These are phyloP conservation scores for Drosophila mayaguana DNA, from an alignment of 2,888 invertebrate species.

Conservation along the genomic window DNA sequence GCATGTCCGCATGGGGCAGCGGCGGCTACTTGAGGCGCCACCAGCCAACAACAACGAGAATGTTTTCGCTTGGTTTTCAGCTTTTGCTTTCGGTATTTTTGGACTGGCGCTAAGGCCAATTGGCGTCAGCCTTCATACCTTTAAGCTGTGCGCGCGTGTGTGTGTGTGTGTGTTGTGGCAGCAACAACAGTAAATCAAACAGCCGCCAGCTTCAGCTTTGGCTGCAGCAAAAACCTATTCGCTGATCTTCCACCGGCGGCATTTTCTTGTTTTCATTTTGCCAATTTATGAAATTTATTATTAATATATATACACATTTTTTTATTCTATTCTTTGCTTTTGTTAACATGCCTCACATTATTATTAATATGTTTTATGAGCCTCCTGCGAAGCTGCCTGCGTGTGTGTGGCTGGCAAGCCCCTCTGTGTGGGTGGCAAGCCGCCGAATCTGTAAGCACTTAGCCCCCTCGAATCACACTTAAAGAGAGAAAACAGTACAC, in stretches of 20 bases:
- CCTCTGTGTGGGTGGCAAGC: slow-evolving; percentile 36
- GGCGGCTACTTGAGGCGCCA: slow-evolving; percentile 75
- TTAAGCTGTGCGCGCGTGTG: slow-evolving; percentile 26
- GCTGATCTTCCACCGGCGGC: slow-evolving; percentile 70
- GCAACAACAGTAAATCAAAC: slow-evolving; percentile 68
- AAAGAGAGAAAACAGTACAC: neutral
- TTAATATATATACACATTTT: slow-evolving; percentile 11
- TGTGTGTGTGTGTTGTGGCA: slow-evolving; percentile 51
- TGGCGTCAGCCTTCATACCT: slow-evolving; percentile 75
- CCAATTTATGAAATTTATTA: slow-evolving; percentile 55
- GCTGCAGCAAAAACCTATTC: slow-evolving; percentile 58
- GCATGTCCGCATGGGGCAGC: slow-evolving; percentile 57
- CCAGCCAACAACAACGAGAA: slow-evolving; percentile 51
- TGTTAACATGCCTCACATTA: slow-evolving; percentile 36
- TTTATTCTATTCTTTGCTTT: neutral
- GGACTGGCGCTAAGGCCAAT: slow-evolving; percentile 73
- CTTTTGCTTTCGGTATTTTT: slow-evolving; percentile 58
- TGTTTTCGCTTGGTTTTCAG: slow-evolving; percentile 49
- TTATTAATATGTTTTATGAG: slow-evolving; percentile 56
- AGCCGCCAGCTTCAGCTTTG: slow-evolving; percentile 53
- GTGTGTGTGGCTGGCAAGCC: neutral
- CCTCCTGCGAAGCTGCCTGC: slow-evolving; percentile 2
- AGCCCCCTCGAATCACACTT: no score
- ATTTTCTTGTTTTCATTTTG: slow-evolving; percentile 64
- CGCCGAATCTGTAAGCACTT: slow-evolving; percentile 6